phyloP scores from a whole-genome alignment of 2,113 vertebrate genomes.

The Ondatra zibethicus region DNA sequence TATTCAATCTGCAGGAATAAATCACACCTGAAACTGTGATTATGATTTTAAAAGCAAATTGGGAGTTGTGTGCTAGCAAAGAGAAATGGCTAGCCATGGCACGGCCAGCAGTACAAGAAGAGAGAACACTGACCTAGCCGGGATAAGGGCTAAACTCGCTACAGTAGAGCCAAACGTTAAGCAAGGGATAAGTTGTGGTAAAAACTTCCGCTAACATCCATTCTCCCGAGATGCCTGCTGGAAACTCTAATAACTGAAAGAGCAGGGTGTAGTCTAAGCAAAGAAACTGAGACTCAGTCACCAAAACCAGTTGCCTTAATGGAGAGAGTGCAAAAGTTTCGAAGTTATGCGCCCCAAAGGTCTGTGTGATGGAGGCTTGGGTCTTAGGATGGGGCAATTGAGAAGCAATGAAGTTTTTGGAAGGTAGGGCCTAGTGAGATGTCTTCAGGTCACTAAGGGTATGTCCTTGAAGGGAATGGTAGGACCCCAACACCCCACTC shows the following conservation, averaged over 20 bases:
- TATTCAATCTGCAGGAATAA: constrained; percentile 65
- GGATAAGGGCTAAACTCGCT: neutral
- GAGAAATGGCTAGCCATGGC: neutral
- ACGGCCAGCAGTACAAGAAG: neutral
- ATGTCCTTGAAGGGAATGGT: neutral
- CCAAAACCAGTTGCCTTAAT: neutral
- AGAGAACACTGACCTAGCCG: neutral
- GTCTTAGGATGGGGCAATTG: neutral
- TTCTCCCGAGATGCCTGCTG: neutral
- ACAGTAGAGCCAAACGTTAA: neutral
- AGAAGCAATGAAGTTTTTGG: neutral
- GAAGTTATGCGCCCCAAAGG: neutral
- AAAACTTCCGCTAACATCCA: neutral
- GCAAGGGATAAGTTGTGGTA: neutral
- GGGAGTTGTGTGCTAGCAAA: constrained; percentile 43
- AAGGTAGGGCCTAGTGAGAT: neutral
- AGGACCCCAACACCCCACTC: no score
- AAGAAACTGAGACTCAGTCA: neutral
- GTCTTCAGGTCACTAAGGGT: neutral
- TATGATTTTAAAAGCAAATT: constrained; percentile 65
- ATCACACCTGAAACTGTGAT: constrained; percentile 57
- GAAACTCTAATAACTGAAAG: neutral
- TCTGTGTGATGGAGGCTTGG: no score
- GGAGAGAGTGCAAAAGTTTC: neutral
- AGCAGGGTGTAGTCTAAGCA: neutral